Evolutionary conservation across 2,797 vertebrate species (phyloP).

Genomic region (Platyrinchus mystaceus): DNA sequence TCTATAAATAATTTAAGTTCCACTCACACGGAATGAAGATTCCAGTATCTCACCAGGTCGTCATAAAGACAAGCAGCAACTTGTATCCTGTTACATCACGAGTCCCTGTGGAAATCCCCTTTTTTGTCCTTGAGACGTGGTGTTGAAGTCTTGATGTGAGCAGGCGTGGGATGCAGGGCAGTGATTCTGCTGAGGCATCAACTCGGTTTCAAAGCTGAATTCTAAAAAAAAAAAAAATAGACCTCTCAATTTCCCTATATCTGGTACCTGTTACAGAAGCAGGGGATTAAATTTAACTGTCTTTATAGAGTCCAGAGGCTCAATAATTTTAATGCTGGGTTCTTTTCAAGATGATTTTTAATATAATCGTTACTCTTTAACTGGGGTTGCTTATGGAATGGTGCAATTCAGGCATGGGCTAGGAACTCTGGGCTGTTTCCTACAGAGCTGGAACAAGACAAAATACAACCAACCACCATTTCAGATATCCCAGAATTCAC

Average conservation of each 20-base stretch:
- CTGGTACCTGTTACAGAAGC: background rate
- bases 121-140: background rate
- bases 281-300: background rate
- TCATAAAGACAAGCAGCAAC: background rate
- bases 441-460: background rate
- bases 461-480: background rate
- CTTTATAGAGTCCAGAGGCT: background rate
- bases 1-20: background rate
- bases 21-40: background rate
- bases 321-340: background rate
- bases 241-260: background rate
- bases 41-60: background rate
- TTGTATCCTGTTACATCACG: background rate
- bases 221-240: background rate
- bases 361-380: background rate
- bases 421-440: background rate
- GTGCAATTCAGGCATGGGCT: background rate
- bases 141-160: background rate
- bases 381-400: background rate
- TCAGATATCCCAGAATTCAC: background rate
- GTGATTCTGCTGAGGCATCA: conserved; percentile 31
- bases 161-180: background rate
- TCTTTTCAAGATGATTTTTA: background rate
- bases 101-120: background rate
- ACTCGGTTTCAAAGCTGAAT: conserved; percentile 7